These are phyloP conservation scores for Eledona agricola DNA, from an alignment of 2,888 invertebrate species.

Conservation along the genomic window DNA sequence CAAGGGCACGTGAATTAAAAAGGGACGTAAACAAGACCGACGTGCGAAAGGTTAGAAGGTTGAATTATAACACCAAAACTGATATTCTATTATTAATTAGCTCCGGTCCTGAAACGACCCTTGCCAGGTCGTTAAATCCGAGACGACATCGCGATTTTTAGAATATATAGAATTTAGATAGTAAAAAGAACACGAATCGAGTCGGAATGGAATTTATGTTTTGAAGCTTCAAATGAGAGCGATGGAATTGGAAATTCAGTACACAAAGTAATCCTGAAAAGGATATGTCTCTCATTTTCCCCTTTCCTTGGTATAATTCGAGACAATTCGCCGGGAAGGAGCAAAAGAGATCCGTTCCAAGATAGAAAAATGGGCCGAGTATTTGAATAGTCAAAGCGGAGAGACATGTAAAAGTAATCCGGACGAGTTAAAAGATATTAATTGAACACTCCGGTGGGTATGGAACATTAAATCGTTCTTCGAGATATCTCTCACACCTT, in stretches of 20 bases:
- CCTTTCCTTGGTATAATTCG: conserved; percentile 35
- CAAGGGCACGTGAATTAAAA: conserved; percentile 38
- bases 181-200: conserved; percentile 24
- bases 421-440: conserved; percentile 37
- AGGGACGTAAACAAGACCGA: conserved; percentile 35
- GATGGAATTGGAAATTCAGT: conserved; percentile 37
- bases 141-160: too few species aligned
- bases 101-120: conserved; percentile 24
- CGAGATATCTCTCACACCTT: conserved; percentile 34
- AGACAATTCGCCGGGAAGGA: conserved; percentile 36
- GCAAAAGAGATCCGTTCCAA: conserved; percentile 33
- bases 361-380: conserved; percentile 30
- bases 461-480: conserved; percentile 25
- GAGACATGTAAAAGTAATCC: conserved; percentile 30
- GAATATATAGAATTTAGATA: too few species aligned
- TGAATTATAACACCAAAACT: conserved; percentile 38
- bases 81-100: conserved; percentile 37
- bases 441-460: conserved; percentile 33
- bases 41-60: conserved; percentile 39
- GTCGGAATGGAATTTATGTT: conserved; percentile 37
- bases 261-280: conserved; percentile 39
- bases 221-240: conserved; percentile 33
- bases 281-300: conserved; percentile 39
- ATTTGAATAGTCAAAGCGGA: conserved; percentile 30
- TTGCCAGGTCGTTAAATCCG: conserved; percentile 30